Evolutionary conservation across 2,888 invertebrate genomes (phyloP).

Genomic region (Eustalomyia histrio): DNA sequence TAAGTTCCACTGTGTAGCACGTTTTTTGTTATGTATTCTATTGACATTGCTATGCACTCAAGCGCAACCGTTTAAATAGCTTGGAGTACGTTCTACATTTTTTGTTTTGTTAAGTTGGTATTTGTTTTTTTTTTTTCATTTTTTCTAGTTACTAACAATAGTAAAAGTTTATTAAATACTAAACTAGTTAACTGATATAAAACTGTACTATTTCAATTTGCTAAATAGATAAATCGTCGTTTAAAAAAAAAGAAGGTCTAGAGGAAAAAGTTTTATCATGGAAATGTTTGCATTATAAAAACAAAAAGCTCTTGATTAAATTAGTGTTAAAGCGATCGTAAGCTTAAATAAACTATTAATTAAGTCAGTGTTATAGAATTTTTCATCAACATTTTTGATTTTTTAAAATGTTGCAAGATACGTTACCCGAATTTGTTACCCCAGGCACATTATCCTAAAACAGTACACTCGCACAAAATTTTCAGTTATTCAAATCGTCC

Average conservation of each 20-base stretch:
- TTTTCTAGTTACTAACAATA: constrained; percentile 38
- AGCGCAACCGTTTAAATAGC: constrained; percentile 54
- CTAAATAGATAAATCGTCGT: constrained; percentile 36
- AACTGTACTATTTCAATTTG: constrained; percentile 35
- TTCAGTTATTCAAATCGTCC: too few relatives aligned
- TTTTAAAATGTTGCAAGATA: too few relatives aligned
- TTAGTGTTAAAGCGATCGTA: too few relatives aligned
- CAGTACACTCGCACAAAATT: too few relatives aligned
- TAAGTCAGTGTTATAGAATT: too few relatives aligned
- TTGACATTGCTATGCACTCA: constrained; percentile 58
- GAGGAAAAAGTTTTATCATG: constrained; percentile 6
- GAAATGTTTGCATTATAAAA: neutral
- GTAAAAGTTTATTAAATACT: constrained; percentile 52
- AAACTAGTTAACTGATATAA: constrained; percentile 50
- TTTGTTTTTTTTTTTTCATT: too few relatives aligned
- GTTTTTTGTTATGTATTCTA: constrained; percentile 42
- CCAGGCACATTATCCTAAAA: too few relatives aligned
- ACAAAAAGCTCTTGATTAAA: neutral
- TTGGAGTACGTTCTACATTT: constrained; percentile 25
- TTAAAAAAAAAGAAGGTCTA: constrained; percentile 1
- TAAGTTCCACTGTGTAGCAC: constrained; percentile 33
- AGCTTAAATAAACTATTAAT: too few relatives aligned
- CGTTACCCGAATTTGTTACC: too few relatives aligned
- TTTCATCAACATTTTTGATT: too few relatives aligned
- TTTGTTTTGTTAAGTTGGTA: neutral